Conservation (phyloP, 2,797 vertebrate genomes). For the Gobio occitaniae region DNA sequence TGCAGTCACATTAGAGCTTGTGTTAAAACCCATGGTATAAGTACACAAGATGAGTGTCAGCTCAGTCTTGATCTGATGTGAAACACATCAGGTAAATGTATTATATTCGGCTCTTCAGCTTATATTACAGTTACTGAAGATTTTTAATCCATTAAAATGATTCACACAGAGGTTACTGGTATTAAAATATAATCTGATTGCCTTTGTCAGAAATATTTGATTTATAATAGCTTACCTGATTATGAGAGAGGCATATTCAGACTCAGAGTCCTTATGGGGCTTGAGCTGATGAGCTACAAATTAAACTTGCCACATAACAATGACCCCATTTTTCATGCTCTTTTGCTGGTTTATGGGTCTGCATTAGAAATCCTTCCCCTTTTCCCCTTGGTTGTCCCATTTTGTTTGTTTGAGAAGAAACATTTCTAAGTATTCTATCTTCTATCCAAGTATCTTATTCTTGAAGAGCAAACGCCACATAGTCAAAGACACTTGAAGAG, state of each 20-base stretch:
- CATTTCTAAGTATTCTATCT: background rate
- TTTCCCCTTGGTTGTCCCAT: background rate
- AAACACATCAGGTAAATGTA: background rate
- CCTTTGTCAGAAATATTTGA: background rate
- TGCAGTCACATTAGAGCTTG: conserved; percentile 5
- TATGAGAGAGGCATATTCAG: background rate
- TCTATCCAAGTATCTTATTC: background rate
- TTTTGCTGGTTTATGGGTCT: conserved; percentile 15
- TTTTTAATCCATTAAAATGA: background rate
- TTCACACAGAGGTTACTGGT: background rate
- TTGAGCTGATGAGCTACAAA: conserved; percentile 38
- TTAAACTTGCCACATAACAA: conserved; percentile 18
- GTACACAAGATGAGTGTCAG: background rate
- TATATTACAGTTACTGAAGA: background rate
- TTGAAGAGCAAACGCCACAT: conserved; percentile 23
- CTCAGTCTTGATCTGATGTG: conserved; percentile 11
- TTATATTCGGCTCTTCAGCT: background rate
- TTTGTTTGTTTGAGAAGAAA: conserved; percentile 12
- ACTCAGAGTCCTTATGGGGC: background rate
- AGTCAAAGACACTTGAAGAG: conserved; percentile 15
- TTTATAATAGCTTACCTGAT: conserved; percentile 12
- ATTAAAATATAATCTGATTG: background rate
- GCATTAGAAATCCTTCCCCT: background rate
- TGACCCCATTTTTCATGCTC: background rate
- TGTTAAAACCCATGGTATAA: background rate